Evolutionary conservation across 1,140 invertebrate species (phyloP), one percentile per base, ranked within the genome.

Genomic region (Cephus cinctus): DNA sequence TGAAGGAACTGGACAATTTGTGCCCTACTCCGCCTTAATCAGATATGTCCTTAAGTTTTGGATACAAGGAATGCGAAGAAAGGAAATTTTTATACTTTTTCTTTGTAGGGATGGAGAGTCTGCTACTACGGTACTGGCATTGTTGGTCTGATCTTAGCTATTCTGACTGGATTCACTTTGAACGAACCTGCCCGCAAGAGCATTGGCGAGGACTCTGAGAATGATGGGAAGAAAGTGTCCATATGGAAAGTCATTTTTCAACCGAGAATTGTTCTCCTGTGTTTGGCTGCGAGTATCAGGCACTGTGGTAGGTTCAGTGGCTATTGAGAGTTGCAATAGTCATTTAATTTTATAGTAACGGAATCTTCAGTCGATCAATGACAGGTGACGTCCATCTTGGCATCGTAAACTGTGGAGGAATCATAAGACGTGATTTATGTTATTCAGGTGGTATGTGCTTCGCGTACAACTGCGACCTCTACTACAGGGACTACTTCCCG

Each of bases 381-480:
- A n/a, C n/a, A n/a, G n/a, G n/a, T n/a, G n/a, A n/a, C n/a, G n/a
- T n/a, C n/a, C n/a, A n/a, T n/a, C n/a, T n/a, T n/a, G n/a, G n/a
- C n/a, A n/a, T n/a, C n/a, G n/a, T n/a, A n/a, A n/a, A n/a, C n/a
- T n/a, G n/a, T n/a, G n/a, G n/a, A n/a, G n/a, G n/a, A n/a, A n/a
- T n/a, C n/a, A n/a, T n/a, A n/a, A n/a, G n/a, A n/a, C n/a, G n/a
- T n/a, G n/a, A n/a, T 40, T 21, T 34, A 39, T 40, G 18, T 20
- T 15, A 71, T 73, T 12, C 65, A 88, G 87, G 90, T 59, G 90
- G 90, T 46, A 89, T 92, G 83, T 89, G 86, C 50, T 93, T 93
- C 67, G 89, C 90, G 0, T 94, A 93, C 78, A 93, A 94, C 68
- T 90, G 90, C 5, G 90, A 93, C 71, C 78, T 92, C 18, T 94